Evolutionary conservation across 2,113 vertebrate genomes (phyloP), one percentile per base, ranked within the genome.

Genomic region (Lucifuga dentata): DNA sequence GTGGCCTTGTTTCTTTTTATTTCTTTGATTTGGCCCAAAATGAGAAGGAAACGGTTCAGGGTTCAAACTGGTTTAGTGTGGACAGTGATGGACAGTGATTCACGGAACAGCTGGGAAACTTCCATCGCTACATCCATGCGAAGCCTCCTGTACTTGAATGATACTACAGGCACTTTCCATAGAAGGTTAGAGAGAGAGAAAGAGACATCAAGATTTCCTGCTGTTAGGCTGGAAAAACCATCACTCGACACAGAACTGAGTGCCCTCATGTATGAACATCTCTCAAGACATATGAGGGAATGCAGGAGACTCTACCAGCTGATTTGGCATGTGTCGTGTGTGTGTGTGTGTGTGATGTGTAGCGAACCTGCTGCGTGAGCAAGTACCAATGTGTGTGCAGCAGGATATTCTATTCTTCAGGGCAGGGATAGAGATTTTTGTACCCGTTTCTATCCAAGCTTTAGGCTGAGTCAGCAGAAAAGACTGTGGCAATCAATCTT

Each of bases 241-340:
- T 85, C 81, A 68, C 11, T 85, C 73, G 62, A 15, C 73, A 61
- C 15, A 2, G 13, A 6, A 26, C 49, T 10, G 53, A 80, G 39
- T 65, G 19, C 61, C 65, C 68, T 56, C 73, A 76, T 68, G 19
- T 29, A 11, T 20, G 32, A 5, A n/a, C 32, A 41, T 43, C 49
- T 53, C 24, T 26, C 33, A 62, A 38, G 5, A 40, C 11, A 36
- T 15, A 24, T 9, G 15, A 32, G 36, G n/a, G 46, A 35, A 52
- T 45, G 11, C 6, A 36, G 29, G 26, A 24, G 44, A 39, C 20
- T 32, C 17, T 52, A 32, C 41, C 20, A n/a, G 20, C 2, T 48
- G 46, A 50, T 56, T 45, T 24, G 6, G 39, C 23, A 21, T 55
- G 29, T 29, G 33, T 12, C 15, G 12, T 12, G 50, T 5, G 21